Conservation (phyloP, 1,140 invertebrate species). For the Drosophila bifasciata region DNA sequence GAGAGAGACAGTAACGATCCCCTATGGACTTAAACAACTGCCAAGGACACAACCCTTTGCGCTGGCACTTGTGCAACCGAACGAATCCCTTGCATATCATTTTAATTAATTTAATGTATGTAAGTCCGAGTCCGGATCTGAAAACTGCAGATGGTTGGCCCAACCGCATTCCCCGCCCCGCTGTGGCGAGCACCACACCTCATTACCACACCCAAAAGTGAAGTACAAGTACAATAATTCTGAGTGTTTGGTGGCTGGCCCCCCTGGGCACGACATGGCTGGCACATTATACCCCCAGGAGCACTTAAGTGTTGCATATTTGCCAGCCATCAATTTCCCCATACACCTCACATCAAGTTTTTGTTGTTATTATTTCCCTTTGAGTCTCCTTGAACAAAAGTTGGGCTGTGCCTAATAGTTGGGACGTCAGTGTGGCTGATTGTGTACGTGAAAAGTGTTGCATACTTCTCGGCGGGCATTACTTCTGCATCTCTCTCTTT, state of each 20-base stretch:
- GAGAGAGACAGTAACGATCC: neutral
- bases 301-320: constrained; percentile 23
- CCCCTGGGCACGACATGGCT: neutral
- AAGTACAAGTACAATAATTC: neutral
- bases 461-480: constrained; percentile 19
- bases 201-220: constrained; percentile 3
- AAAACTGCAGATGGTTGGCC: constrained; percentile 8
- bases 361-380: neutral
- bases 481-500: neutral
- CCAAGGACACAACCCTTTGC: constrained; percentile 24
- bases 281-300: constrained; percentile 20
- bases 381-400: neutral
- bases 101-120: constrained; percentile 51
- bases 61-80: constrained; percentile 25
- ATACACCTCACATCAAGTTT: constrained; percentile 7
- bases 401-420: constrained; percentile 10
- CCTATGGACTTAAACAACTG: neutral
- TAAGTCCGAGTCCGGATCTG: constrained; percentile 8
- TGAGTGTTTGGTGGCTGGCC: constrained; percentile 5
- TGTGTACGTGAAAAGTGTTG: neutral
- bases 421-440: constrained; percentile 13
- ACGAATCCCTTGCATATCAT: constrained; percentile 24
- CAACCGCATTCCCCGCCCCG: constrained; percentile 1
- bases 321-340: constrained; percentile 1
- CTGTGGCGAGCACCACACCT: neutral